phyloP scores from a whole-genome alignment of 2,113 vertebrate species.

The Sminthopsis crassicaudata region DNA sequence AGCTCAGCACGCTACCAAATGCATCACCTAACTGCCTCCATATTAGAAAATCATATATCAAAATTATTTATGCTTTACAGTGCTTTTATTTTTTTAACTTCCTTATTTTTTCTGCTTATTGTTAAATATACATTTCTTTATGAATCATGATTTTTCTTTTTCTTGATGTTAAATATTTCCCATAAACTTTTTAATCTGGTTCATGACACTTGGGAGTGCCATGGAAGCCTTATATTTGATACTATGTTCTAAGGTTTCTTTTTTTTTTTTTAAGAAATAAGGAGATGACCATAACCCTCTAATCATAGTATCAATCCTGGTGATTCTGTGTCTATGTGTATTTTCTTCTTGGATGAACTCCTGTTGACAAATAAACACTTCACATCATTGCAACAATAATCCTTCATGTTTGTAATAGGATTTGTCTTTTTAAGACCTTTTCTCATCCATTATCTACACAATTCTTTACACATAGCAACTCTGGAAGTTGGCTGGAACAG shows the following conservation, averaged over 20 bases:
- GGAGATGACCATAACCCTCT: not conserved
- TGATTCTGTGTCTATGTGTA: not conserved
- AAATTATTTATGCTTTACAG: not conserved
- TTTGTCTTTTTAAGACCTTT: not conserved
- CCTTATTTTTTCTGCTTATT: no score
- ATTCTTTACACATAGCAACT: not conserved
- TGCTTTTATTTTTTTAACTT: not conserved
- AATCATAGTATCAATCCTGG: not conserved
- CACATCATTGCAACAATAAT: not conserved
- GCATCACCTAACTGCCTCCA: not conserved
- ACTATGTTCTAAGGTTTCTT: no score
- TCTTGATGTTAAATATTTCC: not conserved
- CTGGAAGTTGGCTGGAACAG: not conserved
- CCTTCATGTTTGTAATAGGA: not conserved
- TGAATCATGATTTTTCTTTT: no score
- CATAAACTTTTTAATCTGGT: not conserved
- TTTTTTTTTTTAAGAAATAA: not conserved
- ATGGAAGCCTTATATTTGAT: not conserved
- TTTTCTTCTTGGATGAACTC: not conserved
- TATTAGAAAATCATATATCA: not conserved
- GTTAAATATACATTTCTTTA: no score
- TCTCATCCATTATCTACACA: not conserved
- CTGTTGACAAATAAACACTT: not conserved
- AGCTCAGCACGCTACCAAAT: not conserved
- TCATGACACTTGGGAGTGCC: not conserved